Base-by-base conservation (phyloP, 1,140 invertebrate species). In the Heliconius eleuchia region DNA sequence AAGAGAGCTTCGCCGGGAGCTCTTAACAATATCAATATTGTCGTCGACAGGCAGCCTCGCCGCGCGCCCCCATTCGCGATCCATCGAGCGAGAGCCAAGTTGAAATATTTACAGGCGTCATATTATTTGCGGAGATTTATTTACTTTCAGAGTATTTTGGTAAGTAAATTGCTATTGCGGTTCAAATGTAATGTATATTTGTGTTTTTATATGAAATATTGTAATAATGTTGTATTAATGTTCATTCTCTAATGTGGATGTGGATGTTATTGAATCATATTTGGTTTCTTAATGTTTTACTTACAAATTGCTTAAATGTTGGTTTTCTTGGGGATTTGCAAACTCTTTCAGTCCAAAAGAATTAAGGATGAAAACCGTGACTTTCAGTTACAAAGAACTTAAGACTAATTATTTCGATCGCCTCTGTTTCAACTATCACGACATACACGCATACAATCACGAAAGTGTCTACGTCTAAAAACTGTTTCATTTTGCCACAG, bases 51-150 rank as follows among this genome's bases (percentile, higher is more conserved):
- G 66, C 66, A n/a, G n/a, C 19, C 8, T 16, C 19, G 7, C n/a
- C 57, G 6, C n/a, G 6, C 57, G 78, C 66, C 78, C 78, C 78
- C 71, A 46, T 80, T 60, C n/a, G 78, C 34, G 74, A 74, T 42
- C 74, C 66, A 80, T 76, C 81, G 37, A 74, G 74, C 70, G 60
- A 39, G 50, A 50, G 52, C 72, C 72, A 71, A 77, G 77, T 76
- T 79, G 78, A 80, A 82, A 80, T 82, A 80, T 82, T 82, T 80
- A 80, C 78, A 74, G 81, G 37, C 70, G 42, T 80, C 70, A 80
- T 78, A 82, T 77, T 80, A 82, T 82, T 80, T 80, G 42, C 77
- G 34, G 76, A 78, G 74, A 73, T 80, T 80, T 73, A 77, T 80
- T 80, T 76, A 76, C 74, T 80, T 50, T 42, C 30, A 60, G 71